Percentiles rank a stretch among this genome's conserved stretches.
Evolutionary conservation across 92 coral and sea anemone genomes (phyloP).

Genomic region (Epizoanthus rinbou): DNA sequence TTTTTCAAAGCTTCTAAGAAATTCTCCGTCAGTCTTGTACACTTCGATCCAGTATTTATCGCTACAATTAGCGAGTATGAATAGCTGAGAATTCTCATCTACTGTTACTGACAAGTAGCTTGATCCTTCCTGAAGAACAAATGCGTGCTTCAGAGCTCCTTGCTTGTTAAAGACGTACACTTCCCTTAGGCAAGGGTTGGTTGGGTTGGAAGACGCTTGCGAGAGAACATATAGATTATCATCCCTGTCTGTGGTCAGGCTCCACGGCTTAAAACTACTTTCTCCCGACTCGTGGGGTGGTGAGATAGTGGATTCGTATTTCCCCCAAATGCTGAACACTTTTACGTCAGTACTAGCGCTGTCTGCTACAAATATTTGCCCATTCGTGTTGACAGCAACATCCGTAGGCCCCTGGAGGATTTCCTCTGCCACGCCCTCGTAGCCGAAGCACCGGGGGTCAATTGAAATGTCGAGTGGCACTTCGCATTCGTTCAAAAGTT

Average conservation of each 20-base stretch:
- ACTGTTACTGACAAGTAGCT: constrained; percentile 32
- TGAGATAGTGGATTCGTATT: constrained; percentile 25
- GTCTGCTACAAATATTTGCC: constrained; percentile 28
- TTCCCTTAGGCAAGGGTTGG: neutral
- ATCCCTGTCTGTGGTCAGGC: constrained; percentile 41
- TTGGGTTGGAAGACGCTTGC: neutral
- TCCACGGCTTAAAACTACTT: constrained; percentile 24
- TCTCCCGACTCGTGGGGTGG: constrained; percentile 17
- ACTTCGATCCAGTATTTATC: constrained; percentile 23
- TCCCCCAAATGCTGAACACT: constrained; percentile 41
- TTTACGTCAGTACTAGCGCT: constrained; percentile 1
- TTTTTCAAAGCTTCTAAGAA: constrained; percentile 6
- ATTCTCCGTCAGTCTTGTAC: constrained; percentile 31
- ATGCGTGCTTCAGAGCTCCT: constrained; percentile 25
- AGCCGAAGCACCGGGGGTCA: constrained; percentile 38
- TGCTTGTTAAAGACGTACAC: constrained; percentile 47
- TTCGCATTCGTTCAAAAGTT: constrained; percentile 13
- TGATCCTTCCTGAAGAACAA: constrained; percentile 37
- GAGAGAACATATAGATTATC: constrained; percentile 42
- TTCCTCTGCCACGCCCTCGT: constrained; percentile 29
- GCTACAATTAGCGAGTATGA: constrained; percentile 22
- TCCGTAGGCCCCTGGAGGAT: constrained; percentile 8
- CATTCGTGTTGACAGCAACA: constrained; percentile 18
- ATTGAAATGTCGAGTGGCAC: constrained; percentile 21
- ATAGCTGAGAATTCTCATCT: constrained; percentile 14